phyloP scores from a whole-genome alignment of 1,140 invertebrate genomes.

The Mizuhopecten yessoensis region DNA sequence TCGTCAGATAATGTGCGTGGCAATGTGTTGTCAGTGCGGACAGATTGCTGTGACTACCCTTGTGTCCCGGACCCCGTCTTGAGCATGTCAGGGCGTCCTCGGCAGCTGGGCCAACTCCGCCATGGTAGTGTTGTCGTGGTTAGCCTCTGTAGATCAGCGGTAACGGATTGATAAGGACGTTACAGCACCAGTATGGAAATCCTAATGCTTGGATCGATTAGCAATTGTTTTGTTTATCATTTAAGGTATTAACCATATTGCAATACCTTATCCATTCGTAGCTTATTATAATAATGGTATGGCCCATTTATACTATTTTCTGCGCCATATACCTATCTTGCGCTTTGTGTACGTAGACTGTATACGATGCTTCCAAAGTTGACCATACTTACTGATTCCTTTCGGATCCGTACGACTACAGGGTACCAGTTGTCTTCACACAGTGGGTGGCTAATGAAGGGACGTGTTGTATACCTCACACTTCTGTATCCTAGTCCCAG shows the following conservation, averaged over 20 bases:
- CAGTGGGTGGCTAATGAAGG: conserved; percentile 23
- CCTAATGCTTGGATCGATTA: not conserved
- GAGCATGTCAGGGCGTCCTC: conserved; percentile 4
- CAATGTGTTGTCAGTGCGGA: conserved; percentile 30
- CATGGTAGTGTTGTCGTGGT: not conserved
- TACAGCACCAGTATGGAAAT: not conserved
- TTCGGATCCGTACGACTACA: not conserved
- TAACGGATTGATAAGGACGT: not conserved
- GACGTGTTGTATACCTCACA: conserved; percentile 7
- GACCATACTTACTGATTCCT: not conserved
- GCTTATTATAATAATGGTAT: no score
- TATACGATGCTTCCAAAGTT: not conserved
- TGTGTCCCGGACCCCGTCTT: not conserved
- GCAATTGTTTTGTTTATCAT: not conserved
- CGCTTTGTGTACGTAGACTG: no score
- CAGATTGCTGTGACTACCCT: not conserved
- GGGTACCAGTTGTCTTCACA: not conserved
- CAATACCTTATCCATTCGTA: no score
- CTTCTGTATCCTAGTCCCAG: not conserved
- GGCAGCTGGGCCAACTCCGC: not conserved
- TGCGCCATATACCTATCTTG: no score
- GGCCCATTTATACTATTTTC: no score
- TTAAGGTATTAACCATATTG: no score
- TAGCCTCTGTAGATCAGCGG: not conserved
- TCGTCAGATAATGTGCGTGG: not conserved